Evolutionary conservation across 1,140 invertebrate genomes (phyloP).

Genomic region (Diorhabda carinulata): DNA sequence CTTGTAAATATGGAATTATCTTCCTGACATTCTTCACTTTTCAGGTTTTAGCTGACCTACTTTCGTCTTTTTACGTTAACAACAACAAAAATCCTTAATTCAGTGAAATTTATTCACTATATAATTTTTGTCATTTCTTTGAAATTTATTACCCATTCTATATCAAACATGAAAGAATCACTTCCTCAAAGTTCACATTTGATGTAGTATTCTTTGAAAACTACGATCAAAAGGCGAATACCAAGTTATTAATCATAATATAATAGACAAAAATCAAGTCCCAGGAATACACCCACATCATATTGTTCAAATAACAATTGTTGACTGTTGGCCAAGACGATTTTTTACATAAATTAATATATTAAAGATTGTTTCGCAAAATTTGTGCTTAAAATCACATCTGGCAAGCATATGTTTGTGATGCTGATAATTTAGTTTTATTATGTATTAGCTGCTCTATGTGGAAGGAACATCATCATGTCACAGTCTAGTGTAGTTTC

Average conservation of each 20-base stretch:
- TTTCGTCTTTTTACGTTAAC: not conserved
- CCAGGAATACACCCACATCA: not conserved
- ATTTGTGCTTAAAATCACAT: not conserved
- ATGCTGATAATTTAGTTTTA: not conserved
- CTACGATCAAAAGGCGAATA: too few relatives aligned
- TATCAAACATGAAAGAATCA: not conserved
- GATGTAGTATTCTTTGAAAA: not conserved
- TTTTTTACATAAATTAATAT: not conserved
- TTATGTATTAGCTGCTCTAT: too few relatives aligned
- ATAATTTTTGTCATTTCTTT: not conserved
- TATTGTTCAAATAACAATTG: conserved; percentile 1
- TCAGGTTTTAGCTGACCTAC: conserved; percentile 4
- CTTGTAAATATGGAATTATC: too few relatives aligned
- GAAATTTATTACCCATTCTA: not conserved
- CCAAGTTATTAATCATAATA: too few relatives aligned
- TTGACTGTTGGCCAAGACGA: not conserved
- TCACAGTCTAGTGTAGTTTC: not conserved
- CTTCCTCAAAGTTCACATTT: not conserved
- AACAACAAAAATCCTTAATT: not conserved
- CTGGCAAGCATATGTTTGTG: not conserved
- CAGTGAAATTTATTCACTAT: not conserved
- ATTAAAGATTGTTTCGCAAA: not conserved
- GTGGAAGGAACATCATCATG: not conserved
- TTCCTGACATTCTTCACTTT: not conserved
- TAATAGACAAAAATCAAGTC: too few relatives aligned